Evolutionary conservation across 2,888 invertebrate species (phyloP).

Genomic region (Orchesella flavescens): DNA sequence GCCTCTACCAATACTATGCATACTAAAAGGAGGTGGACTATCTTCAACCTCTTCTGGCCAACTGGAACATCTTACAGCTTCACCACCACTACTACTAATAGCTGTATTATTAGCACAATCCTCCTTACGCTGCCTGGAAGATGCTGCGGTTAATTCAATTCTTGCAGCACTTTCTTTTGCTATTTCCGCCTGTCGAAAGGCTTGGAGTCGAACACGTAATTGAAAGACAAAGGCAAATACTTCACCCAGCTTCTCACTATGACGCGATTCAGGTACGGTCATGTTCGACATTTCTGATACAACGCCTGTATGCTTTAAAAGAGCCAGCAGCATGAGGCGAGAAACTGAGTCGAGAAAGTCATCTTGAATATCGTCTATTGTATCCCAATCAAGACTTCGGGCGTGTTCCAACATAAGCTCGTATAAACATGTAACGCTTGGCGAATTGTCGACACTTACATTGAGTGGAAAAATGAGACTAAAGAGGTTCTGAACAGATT

Average conservation of each 20-base stretch:
- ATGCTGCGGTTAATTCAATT: background rate
- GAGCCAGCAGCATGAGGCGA: constrained; percentile 76
- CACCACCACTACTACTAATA: background rate
- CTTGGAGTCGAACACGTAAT: constrained; percentile 71
- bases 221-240: constrained; percentile 72
- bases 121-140: background rate
- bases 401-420: constrained; percentile 75
- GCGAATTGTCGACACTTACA: constrained; percentile 15
- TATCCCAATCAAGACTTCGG: constrained; percentile 76
- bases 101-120: background rate
- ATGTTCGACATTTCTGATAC: constrained; percentile 74
- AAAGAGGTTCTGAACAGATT: constrained; percentile 60
- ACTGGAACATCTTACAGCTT: background rate
- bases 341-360: constrained; percentile 76
- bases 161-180: constrained; percentile 30
- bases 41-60: background rate
- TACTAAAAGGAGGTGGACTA: too few species aligned
- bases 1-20: too few species aligned
- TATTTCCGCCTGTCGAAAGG: constrained; percentile 67
- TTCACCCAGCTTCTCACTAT: constrained; percentile 70
- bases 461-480: constrained; percentile 67
- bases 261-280: constrained; percentile 73
- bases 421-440: constrained; percentile 72
- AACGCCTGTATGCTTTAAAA: constrained; percentile 77
- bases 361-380: constrained; percentile 76